phyloP scores from a whole-genome alignment of 2,888 invertebrate genomes.

The Amorpha juglandis region DNA sequence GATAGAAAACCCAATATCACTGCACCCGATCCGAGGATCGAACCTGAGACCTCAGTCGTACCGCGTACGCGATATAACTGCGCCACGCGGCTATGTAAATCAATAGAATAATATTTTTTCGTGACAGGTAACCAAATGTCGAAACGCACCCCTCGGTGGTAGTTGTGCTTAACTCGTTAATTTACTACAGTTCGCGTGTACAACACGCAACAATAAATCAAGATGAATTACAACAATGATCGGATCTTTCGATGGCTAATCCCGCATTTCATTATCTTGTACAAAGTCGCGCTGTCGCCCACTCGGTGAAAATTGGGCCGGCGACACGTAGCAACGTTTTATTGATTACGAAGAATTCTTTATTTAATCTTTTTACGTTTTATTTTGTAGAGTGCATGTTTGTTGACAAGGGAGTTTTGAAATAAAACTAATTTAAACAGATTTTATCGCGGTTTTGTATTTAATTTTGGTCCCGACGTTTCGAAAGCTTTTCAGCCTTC shows the following conservation, averaged over 20 bases:
- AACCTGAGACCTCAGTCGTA: no score
- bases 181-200: slow-evolving; percentile 67
- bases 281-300: slow-evolving; percentile 52
- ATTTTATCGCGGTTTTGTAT: no score
- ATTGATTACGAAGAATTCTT: slow-evolving; percentile 16
- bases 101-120: slow-evolving; percentile 23
- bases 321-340: slow-evolving; percentile 24
- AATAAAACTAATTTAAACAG: no score
- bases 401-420: neutral
- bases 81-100: slow-evolving; percentile 7
- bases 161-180: slow-evolving; percentile 62
- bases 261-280: slow-evolving; percentile 62
- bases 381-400: neutral
- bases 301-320: slow-evolving; percentile 33
- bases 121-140: slow-evolving; percentile 29
- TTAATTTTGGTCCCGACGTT: no score
- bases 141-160: slow-evolving; percentile 37
- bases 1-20: no score
- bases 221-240: slow-evolving; percentile 77
- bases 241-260: slow-evolving; percentile 68
- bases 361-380: neutral
- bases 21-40: no score
- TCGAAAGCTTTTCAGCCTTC: no score
- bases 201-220: slow-evolving; percentile 75
- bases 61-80: no score